phyloP scores from a whole-genome alignment of 2,797 vertebrate genomes.

The Tenualosa ilisha region DNA sequence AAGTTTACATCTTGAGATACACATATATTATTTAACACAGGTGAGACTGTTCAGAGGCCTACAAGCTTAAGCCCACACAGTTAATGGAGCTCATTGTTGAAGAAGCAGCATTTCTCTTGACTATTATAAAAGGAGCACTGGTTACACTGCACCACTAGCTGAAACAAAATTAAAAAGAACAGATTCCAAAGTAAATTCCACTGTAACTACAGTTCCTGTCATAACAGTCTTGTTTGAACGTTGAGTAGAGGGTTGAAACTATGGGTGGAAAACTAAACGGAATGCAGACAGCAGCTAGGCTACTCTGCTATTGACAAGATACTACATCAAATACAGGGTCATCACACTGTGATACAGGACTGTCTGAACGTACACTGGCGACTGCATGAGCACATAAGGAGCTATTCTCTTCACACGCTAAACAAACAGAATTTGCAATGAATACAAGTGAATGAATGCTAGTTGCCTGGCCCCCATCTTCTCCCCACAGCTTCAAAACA shows the following conservation, averaged over 20 bases:
- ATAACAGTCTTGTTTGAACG: not conserved
- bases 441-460: not conserved
- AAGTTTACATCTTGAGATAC: constrained; percentile 3
- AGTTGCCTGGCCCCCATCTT: not conserved
- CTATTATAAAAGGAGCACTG: not conserved
- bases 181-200: not conserved
- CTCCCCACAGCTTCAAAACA: not conserved
- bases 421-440: not conserved
- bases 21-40: not conserved
- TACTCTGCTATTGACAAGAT: not conserved
- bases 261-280: not conserved
- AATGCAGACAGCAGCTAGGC: not conserved
- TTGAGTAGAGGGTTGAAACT: not conserved
- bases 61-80: not conserved
- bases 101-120: not conserved
- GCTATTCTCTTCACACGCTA: not conserved
- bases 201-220: not conserved
- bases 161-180: not conserved
- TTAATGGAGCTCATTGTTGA: not conserved
- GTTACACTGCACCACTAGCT: not conserved
- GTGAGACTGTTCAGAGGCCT: not conserved
- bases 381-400: not conserved
- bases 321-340: not conserved
- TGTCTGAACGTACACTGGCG: not conserved
- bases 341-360: not conserved